These are phyloP conservation scores for Alauda arvensis DNA, from an alignment of 2,797 vertebrate genomes.

Conservation along the genomic window DNA sequence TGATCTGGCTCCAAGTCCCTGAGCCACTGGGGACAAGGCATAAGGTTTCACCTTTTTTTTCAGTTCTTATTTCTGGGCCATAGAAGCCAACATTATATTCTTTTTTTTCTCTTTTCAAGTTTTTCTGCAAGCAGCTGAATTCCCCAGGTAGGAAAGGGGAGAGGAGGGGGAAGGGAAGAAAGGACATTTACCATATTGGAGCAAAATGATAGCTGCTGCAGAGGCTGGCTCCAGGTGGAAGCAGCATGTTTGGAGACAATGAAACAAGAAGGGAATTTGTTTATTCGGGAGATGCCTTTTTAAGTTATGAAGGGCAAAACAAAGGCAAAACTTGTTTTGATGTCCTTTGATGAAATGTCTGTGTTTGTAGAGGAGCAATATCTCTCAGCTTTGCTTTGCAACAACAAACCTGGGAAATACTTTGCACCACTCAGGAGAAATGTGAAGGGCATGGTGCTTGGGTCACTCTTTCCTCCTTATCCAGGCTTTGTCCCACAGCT, in stretches of 20 bases:
- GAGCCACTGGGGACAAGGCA: background rate
- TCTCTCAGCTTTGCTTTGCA: background rate
- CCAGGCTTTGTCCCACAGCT: background rate
- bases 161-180: background rate
- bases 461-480: background rate
- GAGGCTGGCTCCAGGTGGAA: background rate
- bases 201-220: background rate
- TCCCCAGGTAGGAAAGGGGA: constrained; percentile 6
- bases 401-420: background rate
- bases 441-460: background rate
- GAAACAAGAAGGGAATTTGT: background rate
- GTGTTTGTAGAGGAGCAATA: constrained; percentile 9
- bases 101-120: constrained; percentile 2
- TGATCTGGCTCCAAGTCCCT: constrained; percentile 31
- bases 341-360: constrained; percentile 21
- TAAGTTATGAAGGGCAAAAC: background rate
- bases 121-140: constrained; percentile 10
- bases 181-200: background rate
- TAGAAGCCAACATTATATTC: constrained; percentile 12
- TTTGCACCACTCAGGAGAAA: background rate
- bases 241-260: background rate
- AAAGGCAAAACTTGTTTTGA: constrained; percentile 20
- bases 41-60: background rate
- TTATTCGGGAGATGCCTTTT: background rate
- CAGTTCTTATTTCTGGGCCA: constrained; percentile 5